Evolutionary conservation across 2,888 invertebrate species (phyloP), one percentile per base, ranked within the genome.

Genomic region (Cerastoderma edule): DNA sequence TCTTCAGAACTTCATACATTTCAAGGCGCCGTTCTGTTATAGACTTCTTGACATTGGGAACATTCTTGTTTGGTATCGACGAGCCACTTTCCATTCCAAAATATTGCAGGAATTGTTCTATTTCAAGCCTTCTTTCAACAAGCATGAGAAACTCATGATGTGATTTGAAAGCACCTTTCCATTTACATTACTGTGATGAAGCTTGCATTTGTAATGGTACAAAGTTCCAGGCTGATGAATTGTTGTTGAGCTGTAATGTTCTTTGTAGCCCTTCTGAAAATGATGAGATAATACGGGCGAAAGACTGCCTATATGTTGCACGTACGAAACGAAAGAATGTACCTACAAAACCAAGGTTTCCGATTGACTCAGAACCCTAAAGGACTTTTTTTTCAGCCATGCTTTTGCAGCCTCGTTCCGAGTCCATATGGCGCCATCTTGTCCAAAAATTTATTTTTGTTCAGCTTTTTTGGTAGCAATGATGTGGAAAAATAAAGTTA

Each of bases 21-120:
- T 66, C 19, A 44, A 32, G 10, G n/a, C 39, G 32, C n/a, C 63
- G 28, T 19, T 63, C 63, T 13, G 4, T n/a, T 19, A 63, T 63
- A 16, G 35, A 19, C 35, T 63, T 63, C 13, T 35, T 63, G 33
- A 63, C 66, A 95, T 90, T 0, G 95, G 95, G 10, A 93, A 92
- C 0, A 95, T 95, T 10, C 95, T 94, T 84, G 93, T 94, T 69
- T 95, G 89, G 0, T 95, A 95, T 50, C 95, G 91, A 46, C 95
- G 91, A 88, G 95, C 33, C 19, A 63, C 35, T 95, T 88, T 95
- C 95, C 60, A 95, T 94, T 19, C 95, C 95, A 89, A 95, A 95
- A 85, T 95, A 95, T 8, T 95, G 95, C 2, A 94, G 94, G 56
- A 95, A 86, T 53, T 95, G 90, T 87, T 95, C 95, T 83, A 95